Conservation (phyloP, 1,140 invertebrate species). For the Gonioctena quinquepunctata region DNA sequence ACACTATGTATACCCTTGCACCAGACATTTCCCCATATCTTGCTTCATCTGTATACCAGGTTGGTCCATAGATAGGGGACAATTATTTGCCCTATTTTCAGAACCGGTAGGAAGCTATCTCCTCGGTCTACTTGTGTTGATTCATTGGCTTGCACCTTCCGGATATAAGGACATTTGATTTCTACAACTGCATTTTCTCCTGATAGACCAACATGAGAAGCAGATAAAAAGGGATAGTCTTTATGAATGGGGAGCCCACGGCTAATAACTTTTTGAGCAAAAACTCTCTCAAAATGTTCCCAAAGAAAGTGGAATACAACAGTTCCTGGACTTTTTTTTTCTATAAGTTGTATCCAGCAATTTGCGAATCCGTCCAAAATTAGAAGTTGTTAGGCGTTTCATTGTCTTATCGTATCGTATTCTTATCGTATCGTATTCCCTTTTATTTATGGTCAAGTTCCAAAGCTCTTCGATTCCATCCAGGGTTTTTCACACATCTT, state of each 20-base stretch:
- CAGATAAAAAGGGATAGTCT: constrained; percentile 32
- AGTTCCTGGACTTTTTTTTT: constrained; percentile 30
- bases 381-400: constrained; percentile 41
- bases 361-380: constrained; percentile 43
- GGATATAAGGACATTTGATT: constrained; percentile 38
- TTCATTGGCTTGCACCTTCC: too few relatives aligned
- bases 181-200: constrained; percentile 29
- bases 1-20: too few relatives aligned
- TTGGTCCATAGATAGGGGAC: too few relatives aligned
- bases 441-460: constrained; percentile 24
- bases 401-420: constrained; percentile 30
- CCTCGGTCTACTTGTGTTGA: too few relatives aligned
- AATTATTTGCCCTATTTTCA: too few relatives aligned
- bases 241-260: constrained; percentile 29
- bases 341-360: constrained; percentile 28
- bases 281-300: constrained; percentile 23
- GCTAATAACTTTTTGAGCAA: constrained; percentile 22
- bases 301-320: constrained; percentile 26
- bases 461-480: constrained; percentile 27
- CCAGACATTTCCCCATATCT: too few relatives aligned
- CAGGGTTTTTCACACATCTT: constrained; percentile 11
- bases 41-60: too few relatives aligned
- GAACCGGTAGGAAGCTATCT: too few relatives aligned
- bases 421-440: constrained; percentile 3
- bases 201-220: constrained; percentile 33